Evolutionary conservation across 1,140 invertebrate species (phyloP).

Genomic region (Aleiodes sp.): DNA sequence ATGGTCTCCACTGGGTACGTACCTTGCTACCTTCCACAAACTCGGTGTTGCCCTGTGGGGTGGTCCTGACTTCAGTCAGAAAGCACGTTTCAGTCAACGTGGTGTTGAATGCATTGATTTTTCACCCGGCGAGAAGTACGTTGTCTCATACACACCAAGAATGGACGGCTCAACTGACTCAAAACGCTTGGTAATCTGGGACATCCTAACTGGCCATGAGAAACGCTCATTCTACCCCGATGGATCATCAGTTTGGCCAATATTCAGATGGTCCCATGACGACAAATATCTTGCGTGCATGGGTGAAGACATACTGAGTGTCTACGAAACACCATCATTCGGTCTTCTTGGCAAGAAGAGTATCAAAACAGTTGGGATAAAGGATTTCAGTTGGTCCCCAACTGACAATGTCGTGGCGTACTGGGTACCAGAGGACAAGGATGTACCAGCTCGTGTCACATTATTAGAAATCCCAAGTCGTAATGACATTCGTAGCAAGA

Average conservation of each 20-base stretch:
- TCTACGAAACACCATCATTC: slow-evolving; percentile 97
- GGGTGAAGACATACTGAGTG: slow-evolving; percentile 84
- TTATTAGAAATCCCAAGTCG: slow-evolving; percentile 87
- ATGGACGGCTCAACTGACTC: slow-evolving; percentile 73
- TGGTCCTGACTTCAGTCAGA: slow-evolving; percentile 90
- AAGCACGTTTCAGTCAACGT: slow-evolving; percentile 89
- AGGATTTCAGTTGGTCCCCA: slow-evolving; percentile 98
- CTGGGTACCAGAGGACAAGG: slow-evolving; percentile 98
- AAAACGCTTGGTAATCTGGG: slow-evolving; percentile 90
- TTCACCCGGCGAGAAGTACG: slow-evolving; percentile 96
- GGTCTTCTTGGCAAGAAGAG: slow-evolving; percentile 94
- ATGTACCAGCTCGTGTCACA: slow-evolving; percentile 86
- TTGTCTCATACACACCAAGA: slow-evolving; percentile 90
- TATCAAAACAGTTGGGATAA: slow-evolving; percentile 90
- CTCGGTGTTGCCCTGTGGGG: slow-evolving; percentile 97
- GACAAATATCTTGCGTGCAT: slow-evolving; percentile 96
- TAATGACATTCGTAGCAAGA: slow-evolving; percentile 93
- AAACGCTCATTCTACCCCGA: slow-evolving; percentile 92
- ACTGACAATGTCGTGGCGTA: slow-evolving; percentile 96
- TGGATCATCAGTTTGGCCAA: slow-evolving; percentile 85
- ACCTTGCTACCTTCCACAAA: slow-evolving; percentile 94
- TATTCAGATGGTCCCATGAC: slow-evolving; percentile 97
- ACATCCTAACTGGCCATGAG: slow-evolving; percentile 91
- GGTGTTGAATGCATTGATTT: slow-evolving; percentile 97
- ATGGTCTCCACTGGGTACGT: slow-evolving; percentile 98